Conservation (phyloP, 2,888 invertebrate species). For the Papilio protenor region DNA sequence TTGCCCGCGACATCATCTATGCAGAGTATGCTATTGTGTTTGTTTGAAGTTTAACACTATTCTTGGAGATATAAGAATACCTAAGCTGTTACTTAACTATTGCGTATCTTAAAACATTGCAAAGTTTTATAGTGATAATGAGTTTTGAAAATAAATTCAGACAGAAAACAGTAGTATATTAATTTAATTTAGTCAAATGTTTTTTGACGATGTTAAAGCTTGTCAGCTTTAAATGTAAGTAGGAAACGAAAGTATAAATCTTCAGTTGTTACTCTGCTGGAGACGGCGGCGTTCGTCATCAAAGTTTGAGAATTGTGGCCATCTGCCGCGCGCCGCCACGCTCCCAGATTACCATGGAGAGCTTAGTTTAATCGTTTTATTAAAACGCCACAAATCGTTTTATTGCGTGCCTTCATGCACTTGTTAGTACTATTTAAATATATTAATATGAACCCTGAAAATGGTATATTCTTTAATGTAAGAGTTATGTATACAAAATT, state of each 20-base stretch:
- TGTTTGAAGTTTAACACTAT: background rate
- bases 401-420: slow-evolving; percentile 70
- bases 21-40: no score
- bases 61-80: background rate
- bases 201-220: slow-evolving; percentile 51
- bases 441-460: background rate
- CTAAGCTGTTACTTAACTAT: background rate
- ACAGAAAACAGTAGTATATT: background rate
- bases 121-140: no score
- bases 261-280: slow-evolving; percentile 68
- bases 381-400: slow-evolving; percentile 84
- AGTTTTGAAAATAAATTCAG: background rate
- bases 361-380: slow-evolving; percentile 84
- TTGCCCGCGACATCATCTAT: no score
- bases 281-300: slow-evolving; percentile 76
- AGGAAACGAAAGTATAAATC: slow-evolving; percentile 75
- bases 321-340: slow-evolving; percentile 79
- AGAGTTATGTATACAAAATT: background rate
- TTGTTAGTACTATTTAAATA: slow-evolving; percentile 7
- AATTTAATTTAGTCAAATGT: background rate
- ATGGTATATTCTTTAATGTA: no score
- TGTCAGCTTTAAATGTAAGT: slow-evolving; percentile 65
- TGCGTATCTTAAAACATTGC: background rate
- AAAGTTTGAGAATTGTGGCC: slow-evolving; percentile 82
- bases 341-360: slow-evolving; percentile 81